Percentiles rank a stretch among this genome's conserved stretches.
phyloP scores from a whole-genome alignment of 2,797 vertebrate species.

The Rhincodon typus region DNA sequence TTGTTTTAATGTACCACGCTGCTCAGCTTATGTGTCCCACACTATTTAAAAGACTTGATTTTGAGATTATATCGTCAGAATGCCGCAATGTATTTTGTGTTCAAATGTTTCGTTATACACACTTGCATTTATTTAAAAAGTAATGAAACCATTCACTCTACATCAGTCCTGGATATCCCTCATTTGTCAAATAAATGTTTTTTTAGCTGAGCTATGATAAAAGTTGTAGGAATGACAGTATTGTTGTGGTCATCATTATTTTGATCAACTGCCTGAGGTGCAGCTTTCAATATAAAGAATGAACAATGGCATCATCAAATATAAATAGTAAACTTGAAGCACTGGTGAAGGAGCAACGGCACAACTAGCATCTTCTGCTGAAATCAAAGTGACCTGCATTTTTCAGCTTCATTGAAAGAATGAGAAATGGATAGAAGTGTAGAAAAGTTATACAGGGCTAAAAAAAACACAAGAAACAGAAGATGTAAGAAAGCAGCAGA shows the following conservation, averaged over 20 bases:
- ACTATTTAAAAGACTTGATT: not conserved
- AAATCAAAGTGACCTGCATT: not conserved
- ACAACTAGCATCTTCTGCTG: not conserved
- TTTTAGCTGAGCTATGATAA: not conserved
- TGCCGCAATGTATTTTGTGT: not conserved
- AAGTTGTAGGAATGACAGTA: not conserved
- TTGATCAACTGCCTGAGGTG: not conserved
- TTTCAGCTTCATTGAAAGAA: not conserved
- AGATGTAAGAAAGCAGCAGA: not conserved
- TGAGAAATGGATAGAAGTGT: not conserved
- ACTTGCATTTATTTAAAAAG: not conserved
- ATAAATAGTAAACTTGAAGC: not conserved
- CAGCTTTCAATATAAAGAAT: not conserved
- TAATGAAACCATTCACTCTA: not conserved
- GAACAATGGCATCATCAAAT: not conserved
- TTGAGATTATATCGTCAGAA: not conserved
- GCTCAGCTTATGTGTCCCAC: not conserved
- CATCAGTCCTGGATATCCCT: not conserved
- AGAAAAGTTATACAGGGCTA: not conserved
- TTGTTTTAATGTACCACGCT: not conserved
- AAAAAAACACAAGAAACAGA: not conserved
- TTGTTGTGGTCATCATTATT: slow-evolving; percentile 16
- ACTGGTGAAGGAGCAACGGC: not conserved
- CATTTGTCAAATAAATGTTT: slow-evolving; percentile 10
- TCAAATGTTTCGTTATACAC: not conserved